Percentiles rank a stretch among this genome's conserved stretches.
Evolutionary conservation across 2,888 invertebrate species (phyloP).

Genomic region (Matsumyia berberina): DNA sequence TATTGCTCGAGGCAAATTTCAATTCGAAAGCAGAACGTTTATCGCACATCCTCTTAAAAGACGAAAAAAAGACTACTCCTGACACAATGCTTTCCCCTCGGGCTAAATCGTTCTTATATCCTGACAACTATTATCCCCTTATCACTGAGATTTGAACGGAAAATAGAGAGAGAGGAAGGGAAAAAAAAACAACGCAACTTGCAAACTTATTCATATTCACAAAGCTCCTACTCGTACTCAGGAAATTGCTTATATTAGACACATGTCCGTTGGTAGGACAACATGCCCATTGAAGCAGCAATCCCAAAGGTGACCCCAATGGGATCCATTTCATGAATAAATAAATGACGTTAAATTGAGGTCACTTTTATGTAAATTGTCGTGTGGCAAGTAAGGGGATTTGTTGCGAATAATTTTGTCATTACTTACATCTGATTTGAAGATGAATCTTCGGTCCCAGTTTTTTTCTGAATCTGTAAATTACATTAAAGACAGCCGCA

Average conservation of each 20-base stretch:
- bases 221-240: conserved; percentile 29
- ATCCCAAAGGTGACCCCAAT: conserved; percentile 64
- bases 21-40: background rate
- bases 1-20: background rate
- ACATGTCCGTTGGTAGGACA: conserved; percentile 62
- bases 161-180: conserved; percentile 7
- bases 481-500: background rate
- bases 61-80: background rate
- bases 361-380: conserved; percentile 64
- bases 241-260: conserved; percentile 66
- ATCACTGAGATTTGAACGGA: conserved; percentile 67
- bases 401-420: conserved; percentile 22
- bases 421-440: conserved; percentile 17
- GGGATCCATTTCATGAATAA: conserved; percentile 72
- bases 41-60: conserved; percentile 7
- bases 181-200: conserved; percentile 17
- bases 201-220: conserved; percentile 62
- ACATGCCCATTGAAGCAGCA: conserved; percentile 43
- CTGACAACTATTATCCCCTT: conserved; percentile 70
- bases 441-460: conserved; percentile 17
- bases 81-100: conserved; percentile 26
- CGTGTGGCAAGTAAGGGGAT: background rate
- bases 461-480: background rate
- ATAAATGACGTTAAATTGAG: conserved; percentile 63
- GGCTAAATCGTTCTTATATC: conserved; percentile 52